These are phyloP conservation scores for Rhingia campestris DNA, from an alignment of 2,888 invertebrate genomes.

Conservation along the genomic window DNA sequence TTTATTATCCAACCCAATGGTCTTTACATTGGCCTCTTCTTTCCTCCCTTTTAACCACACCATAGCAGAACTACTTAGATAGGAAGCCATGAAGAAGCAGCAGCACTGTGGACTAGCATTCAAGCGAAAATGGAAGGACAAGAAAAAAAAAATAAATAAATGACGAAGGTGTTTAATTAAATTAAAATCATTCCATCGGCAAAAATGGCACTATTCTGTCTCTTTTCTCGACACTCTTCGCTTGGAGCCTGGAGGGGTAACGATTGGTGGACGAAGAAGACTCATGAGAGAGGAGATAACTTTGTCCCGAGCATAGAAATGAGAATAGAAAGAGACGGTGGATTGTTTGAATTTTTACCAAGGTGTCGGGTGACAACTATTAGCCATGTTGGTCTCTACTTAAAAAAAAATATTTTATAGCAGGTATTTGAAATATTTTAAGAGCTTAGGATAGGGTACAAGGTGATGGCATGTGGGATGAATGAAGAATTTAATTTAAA, in stretches of 20 bases:
- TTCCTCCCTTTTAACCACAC: conserved; percentile 12
- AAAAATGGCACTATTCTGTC: conserved; percentile 29
- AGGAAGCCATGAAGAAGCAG: conserved; percentile 2
- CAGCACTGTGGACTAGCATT: neutral
- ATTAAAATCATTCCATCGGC: conserved; percentile 65
- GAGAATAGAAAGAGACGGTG: neutral
- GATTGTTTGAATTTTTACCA: neutral
- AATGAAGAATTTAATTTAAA: too few relatives aligned
- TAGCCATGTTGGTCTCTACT: conserved; percentile 39
- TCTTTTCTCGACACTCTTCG: conserved; percentile 8
- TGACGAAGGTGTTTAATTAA: conserved; percentile 69
- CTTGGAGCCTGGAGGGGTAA: neutral
- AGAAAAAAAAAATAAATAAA: conserved; percentile 30
- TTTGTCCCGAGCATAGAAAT: neutral
- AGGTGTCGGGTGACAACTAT: conserved; percentile 69
- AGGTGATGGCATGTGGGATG: too few relatives aligned
- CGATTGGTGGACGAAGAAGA: neutral
- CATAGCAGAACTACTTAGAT: conserved; percentile 19
- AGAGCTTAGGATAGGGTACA: neutral
- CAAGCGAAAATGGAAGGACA: conserved; percentile 29
- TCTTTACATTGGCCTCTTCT: conserved; percentile 38
- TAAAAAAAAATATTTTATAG: neutral
- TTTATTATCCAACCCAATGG: conserved; percentile 65
- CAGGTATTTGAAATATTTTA: neutral
- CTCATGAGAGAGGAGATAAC: neutral